Conservation (phyloP, 2,888 invertebrate genomes). For the Cheilosia variabilis region DNA sequence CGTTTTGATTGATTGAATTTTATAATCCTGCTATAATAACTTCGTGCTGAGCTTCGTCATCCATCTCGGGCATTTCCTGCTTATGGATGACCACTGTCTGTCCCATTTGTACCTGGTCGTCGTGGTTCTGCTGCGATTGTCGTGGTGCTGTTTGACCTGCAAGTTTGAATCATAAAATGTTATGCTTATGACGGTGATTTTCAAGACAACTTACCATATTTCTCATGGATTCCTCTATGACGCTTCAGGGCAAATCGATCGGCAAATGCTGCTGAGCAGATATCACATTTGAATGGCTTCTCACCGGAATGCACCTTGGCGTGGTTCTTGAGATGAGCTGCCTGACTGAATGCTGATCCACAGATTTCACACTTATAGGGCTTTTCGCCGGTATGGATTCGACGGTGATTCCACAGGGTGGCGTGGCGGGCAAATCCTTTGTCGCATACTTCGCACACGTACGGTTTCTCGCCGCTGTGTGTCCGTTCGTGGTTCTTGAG, state of each 20-base stretch:
- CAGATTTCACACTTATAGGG: conserved; percentile 91
- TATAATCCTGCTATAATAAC: conserved; percentile 83
- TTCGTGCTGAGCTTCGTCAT: conserved; percentile 83
- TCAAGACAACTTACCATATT: conserved; percentile 87
- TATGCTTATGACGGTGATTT: neutral
- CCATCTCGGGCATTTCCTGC: conserved; percentile 83
- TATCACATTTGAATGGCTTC: conserved; percentile 92
- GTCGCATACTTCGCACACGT: conserved; percentile 94
- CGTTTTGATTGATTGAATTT: conserved; percentile 76
- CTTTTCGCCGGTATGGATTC: conserved; percentile 91
- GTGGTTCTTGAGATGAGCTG: conserved; percentile 94
- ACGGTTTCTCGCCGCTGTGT: conserved; percentile 94
- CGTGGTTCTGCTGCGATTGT: conserved; percentile 81
- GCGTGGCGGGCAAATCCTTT: conserved; percentile 95
- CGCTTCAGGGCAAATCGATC: conserved; percentile 94
- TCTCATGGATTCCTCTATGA: conserved; percentile 94
- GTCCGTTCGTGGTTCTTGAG: conserved; percentile 94
- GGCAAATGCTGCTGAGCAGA: conserved; percentile 93
- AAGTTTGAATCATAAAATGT: conserved; percentile 11
- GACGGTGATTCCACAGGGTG: conserved; percentile 94
- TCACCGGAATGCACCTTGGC: conserved; percentile 93
- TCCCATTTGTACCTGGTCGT: conserved; percentile 56
- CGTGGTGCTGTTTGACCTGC: conserved; percentile 84
- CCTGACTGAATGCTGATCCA: conserved; percentile 95
- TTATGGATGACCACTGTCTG: conserved; percentile 82